Evolutionary conservation across 2,113 vertebrate species (phyloP).

Genomic region (Ctenodactylus gundi): DNA sequence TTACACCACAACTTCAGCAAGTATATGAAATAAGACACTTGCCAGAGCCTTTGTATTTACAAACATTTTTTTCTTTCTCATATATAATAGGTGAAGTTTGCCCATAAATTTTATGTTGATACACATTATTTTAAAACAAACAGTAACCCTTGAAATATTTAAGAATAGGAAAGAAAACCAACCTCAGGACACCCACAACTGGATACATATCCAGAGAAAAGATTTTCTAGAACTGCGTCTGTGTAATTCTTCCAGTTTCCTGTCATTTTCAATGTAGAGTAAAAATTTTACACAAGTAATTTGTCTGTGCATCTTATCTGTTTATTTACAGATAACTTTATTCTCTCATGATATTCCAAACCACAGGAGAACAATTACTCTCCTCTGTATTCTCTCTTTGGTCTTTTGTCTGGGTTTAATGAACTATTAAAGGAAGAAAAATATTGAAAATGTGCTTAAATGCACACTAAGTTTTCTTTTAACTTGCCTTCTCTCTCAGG

Average conservation of each 20-base stretch:
- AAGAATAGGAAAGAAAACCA: background rate
- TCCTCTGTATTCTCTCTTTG: constrained; percentile 32
- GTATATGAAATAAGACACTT: constrained; percentile 7
- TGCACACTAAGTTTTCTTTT: constrained; percentile 34
- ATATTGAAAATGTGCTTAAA: constrained; percentile 46
- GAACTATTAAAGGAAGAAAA: constrained; percentile 69
- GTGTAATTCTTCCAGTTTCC: background rate
- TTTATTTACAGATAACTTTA: constrained; percentile 25
- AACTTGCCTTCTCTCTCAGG: constrained; percentile 3
- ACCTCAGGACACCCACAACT: background rate
- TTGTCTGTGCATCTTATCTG: constrained; percentile 32
- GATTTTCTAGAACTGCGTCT: background rate
- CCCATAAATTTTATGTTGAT: constrained; percentile 35
- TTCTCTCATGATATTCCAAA: constrained; percentile 27
- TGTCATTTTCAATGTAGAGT: background rate
- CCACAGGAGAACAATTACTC: constrained; percentile 6
- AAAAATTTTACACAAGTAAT: background rate
- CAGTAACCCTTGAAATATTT: background rate
- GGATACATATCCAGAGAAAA: background rate
- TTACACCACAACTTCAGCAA: background rate
- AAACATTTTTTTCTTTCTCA: background rate
- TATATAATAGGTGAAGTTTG: background rate
- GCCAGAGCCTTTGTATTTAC: background rate
- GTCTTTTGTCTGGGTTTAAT: constrained; percentile 55
- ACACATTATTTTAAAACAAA: constrained; percentile 74